Evolutionary conservation across 2,797 vertebrate species (phyloP).

Genomic region (Brachyalestes nurse): DNA sequence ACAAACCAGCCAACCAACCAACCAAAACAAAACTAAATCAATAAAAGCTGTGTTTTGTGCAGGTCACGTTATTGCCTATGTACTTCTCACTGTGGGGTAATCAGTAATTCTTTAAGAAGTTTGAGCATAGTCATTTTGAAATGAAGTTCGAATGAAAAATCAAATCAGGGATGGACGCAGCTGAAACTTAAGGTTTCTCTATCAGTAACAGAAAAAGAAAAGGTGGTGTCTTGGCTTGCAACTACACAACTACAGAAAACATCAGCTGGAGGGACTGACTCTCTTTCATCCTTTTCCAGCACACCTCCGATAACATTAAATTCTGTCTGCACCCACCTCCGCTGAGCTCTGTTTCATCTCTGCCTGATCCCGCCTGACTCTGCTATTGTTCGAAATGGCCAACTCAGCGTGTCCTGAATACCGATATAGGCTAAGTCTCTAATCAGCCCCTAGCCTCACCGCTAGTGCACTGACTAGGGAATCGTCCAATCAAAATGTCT

Average conservation of each 20-base stretch:
- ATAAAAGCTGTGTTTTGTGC: too few relatives aligned
- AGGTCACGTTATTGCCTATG: too few relatives aligned
- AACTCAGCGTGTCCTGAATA: background rate
- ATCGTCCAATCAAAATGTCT: background rate
- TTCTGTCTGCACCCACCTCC: background rate
- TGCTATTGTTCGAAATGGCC: background rate
- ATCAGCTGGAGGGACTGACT: background rate
- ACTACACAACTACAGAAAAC: background rate
- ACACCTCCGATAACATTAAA: background rate
- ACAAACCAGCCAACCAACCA: too few relatives aligned
- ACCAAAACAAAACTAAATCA: too few relatives aligned
- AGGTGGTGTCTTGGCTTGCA: background rate
- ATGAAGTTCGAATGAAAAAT: too few relatives aligned
- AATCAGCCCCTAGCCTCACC: background rate
- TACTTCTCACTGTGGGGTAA: too few relatives aligned
- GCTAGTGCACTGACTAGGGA: background rate
- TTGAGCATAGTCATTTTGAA: too few relatives aligned
- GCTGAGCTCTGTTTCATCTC: background rate
- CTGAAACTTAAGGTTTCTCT: too few relatives aligned
- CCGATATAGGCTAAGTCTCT: background rate
- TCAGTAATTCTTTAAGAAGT: too few relatives aligned
- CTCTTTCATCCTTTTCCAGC: background rate
- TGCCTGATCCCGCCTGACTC: background rate
- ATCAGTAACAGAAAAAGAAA: background rate
- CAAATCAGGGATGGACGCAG: too few relatives aligned